Percentiles rank a stretch among this genome's conserved stretches.
Conservation (phyloP, 2,888 invertebrate genomes). For the Chymomyza amoena region DNA sequence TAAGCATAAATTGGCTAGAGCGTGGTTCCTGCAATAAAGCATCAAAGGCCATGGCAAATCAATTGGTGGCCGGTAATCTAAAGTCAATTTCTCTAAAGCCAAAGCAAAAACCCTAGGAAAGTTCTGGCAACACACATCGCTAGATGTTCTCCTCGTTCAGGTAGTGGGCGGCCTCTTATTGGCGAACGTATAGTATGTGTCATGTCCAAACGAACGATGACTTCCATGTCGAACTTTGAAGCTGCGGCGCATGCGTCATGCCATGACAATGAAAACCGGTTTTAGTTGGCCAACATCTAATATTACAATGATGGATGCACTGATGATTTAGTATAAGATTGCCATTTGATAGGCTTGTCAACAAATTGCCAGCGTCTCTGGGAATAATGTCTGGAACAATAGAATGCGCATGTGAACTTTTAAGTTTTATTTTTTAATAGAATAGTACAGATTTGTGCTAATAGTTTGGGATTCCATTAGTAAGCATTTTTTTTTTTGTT, state of each 20-base stretch:
- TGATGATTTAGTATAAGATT: neutral
- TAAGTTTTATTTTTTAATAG: neutral
- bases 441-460: neutral
- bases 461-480: neutral
- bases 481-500: too few relatives aligned
- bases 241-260: slow-evolving; percentile 26
- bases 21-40: slow-evolving; percentile 10
- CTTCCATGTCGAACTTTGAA: neutral
- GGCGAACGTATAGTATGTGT: slow-evolving; percentile 34
- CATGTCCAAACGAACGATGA: slow-evolving; percentile 9
- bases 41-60: neutral
- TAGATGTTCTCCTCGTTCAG: slow-evolving; percentile 13
- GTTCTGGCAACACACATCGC: neutral
- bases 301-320: slow-evolving; percentile 13
- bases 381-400: neutral
- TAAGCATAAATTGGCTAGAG: slow-evolving; percentile 52
- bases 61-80: slow-evolving; percentile 6
- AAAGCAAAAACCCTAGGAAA: neutral
- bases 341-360: neutral
- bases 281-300: slow-evolving; percentile 27
- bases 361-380: neutral
- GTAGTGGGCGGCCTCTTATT: slow-evolving; percentile 27
- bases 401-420: neutral
- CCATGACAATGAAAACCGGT: slow-evolving; percentile 46
- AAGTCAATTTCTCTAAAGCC: slow-evolving; percentile 40